Evolutionary conservation across 2,888 invertebrate genomes (phyloP), one percentile per base, ranked within the genome.

Genomic region (Heliconius sara): DNA sequence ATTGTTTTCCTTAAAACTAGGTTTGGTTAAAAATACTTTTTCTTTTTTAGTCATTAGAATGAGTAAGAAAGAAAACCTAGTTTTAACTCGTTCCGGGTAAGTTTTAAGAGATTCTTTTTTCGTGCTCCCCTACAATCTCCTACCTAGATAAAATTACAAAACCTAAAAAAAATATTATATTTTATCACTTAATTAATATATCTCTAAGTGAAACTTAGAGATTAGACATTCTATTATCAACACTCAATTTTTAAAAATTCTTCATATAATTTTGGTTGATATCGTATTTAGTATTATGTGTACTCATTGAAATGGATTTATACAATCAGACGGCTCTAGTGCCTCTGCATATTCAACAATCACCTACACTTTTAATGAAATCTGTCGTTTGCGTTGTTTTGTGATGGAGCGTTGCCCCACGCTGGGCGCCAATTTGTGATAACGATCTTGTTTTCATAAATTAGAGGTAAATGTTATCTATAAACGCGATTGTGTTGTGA

Each of bases 331-430:
- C 76, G 63, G 79, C 70, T 80, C 30, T 71, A 82, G 77, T 71
- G 68, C 63, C 43, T 65, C 52, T 82, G 80, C 79, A 82, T 82
- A 82, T 82, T 82, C 82, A 82, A 63, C 77, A 75, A 70, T 80
- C 74, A 67, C 68, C 79, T 76, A 76, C 75, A 79, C 77, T 78
- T 79, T 80, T 79, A 82, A 82, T 79, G 82, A 79, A 80, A 82
- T 80, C 77, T 72, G 66, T 76, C 70, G 78, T 77, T 77, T 22
- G 43, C 65, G 79, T 81, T 72, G 77, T 79, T 77, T 70, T 72
- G 43, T 70, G 43, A 63, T 63, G 65, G 60, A 70, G 43, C 52
- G 67, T 1, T 25, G 75, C 47, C 79, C 77, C 79, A 71, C 73
- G 71, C 25, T 66, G 77, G 75, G 72, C 75, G 76, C 80, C 77